Base-by-base conservation (phyloP, 92 coral and sea anemone genomes). In the Epizoanthus stellaris region DNA sequence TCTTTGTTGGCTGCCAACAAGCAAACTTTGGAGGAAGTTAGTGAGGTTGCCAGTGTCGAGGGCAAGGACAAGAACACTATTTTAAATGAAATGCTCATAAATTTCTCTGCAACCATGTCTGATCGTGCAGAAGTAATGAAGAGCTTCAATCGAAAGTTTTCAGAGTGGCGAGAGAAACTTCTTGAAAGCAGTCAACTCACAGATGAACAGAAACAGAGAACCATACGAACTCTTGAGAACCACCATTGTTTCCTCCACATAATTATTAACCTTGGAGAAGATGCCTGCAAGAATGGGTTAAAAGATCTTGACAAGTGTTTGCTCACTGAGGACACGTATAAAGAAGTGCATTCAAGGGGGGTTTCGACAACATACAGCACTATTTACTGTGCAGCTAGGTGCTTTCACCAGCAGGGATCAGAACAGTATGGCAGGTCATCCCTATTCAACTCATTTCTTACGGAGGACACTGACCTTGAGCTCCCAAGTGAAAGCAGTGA, bases 71-170 rank as follows among this genome's bases (percentile, higher is more conserved):
- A 76, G 65, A 30, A 15, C 68, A 25, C 25, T 36, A n/a, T 58
- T 76, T 21, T 56, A 12, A 76, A 23, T 21, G 81, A 4, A 1
- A 34, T 5, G 49, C 25, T 23, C 25, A 23, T 23, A 23, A 23
- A 23, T 23, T 23, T 23, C 25, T 23, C 25, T 23, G 53, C 52
- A 70, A 76, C 81, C 16, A 57, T 58, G 82, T 59, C 81, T 10
- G 67, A 76, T 58, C 62, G 70, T 23, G 82, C 82, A 11, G 54
- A 58, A 15, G 82, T 77, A 1, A 77, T 63, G 82, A 77, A 36
- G 11, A 49, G 57, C 12, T 73, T 73, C 11, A 73, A 49, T 21
- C n/a, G 62, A 11, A 63, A 63, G 17, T 63, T 63, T 19, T 19
- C 36, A 19, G 68, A 21, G 10, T 63, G 68, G 68, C 68, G 68